Conservation (phyloP, 2,113 vertebrate genomes). For the Stictonetta naevosa region DNA sequence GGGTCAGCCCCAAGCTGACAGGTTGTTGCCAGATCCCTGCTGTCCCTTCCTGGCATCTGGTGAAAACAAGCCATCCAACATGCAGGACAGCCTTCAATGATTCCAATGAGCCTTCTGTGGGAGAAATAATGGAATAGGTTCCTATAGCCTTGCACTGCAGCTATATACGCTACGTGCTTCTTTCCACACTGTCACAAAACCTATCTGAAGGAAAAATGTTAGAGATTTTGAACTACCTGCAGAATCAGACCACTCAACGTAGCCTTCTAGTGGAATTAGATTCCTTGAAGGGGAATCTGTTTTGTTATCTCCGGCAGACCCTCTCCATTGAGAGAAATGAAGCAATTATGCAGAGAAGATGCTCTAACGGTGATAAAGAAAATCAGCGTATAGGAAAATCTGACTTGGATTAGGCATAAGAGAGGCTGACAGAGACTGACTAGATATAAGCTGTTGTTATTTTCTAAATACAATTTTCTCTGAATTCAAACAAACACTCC, state of each 20-base stretch:
- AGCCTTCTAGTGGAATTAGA: not conserved
- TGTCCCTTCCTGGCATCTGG: not conserved
- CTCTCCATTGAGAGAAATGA: not conserved
- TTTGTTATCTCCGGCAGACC: not conserved
- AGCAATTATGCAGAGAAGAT: not conserved
- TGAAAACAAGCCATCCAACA: not conserved
- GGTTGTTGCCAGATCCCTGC: not conserved
- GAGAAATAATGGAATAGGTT: not conserved
- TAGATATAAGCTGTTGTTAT: not conserved
- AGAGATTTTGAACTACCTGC: not conserved
- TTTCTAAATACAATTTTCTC: not conserved
- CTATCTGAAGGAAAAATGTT: not conserved
- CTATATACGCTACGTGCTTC: not conserved
- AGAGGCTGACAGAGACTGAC: not conserved
- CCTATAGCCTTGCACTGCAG: not conserved
- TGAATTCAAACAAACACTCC: not conserved
- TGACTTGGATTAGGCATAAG: not conserved
- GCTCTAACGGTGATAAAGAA: not conserved
- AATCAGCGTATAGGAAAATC: not conserved
- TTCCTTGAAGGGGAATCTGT: not conserved
- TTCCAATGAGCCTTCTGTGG: not conserved
- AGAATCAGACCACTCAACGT: not conserved
- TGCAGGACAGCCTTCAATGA: fast-evolving
- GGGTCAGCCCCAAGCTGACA: not conserved
- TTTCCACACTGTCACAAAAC: not conserved